Conservation (phyloP, 2,113 vertebrate species). For the Rhinichthys klamathensis region DNA sequence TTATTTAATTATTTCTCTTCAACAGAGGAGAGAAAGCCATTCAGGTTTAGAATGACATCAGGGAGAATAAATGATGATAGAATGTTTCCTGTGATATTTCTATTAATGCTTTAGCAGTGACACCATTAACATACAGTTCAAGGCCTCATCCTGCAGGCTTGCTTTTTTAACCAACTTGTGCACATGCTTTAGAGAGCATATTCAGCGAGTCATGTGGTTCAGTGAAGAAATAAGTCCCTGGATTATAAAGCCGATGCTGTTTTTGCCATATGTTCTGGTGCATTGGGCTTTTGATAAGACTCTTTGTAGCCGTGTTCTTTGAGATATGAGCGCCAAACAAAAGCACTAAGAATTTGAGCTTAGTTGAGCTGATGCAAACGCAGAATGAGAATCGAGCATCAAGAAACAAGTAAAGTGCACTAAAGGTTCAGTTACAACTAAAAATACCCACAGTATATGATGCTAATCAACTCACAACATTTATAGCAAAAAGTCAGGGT, state of each 20-base stretch:
- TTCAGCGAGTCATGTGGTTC: not conserved
- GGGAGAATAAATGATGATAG: not conserved
- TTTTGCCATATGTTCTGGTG: conserved; percentile 23
- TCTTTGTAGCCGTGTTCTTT: not conserved
- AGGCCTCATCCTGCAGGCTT: not conserved
- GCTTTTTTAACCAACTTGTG: conserved; percentile 7
- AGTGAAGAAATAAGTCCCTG: not conserved
- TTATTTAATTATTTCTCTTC: not conserved
- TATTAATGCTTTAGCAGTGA: not conserved
- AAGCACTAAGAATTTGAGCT: not conserved
- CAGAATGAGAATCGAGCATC: not conserved
- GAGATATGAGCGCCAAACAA: not conserved
- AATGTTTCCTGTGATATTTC: conserved; percentile 3
- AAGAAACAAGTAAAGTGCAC: not conserved
- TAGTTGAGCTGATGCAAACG: not conserved
- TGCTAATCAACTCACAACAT: not conserved
- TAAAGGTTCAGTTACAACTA: not conserved
- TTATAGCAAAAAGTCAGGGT: not conserved
- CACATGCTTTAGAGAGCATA: not conserved
- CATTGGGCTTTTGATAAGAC: not conserved
- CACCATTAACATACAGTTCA: not conserved
- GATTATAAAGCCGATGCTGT: conserved; percentile 1
- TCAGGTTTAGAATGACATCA: not conserved
- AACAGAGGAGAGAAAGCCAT: not conserved
- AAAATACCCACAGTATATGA: not conserved